Evolutionary conservation across 2,113 vertebrate genomes (phyloP), one percentile per base, ranked within the genome.

Genomic region (Platichthys stellatus): DNA sequence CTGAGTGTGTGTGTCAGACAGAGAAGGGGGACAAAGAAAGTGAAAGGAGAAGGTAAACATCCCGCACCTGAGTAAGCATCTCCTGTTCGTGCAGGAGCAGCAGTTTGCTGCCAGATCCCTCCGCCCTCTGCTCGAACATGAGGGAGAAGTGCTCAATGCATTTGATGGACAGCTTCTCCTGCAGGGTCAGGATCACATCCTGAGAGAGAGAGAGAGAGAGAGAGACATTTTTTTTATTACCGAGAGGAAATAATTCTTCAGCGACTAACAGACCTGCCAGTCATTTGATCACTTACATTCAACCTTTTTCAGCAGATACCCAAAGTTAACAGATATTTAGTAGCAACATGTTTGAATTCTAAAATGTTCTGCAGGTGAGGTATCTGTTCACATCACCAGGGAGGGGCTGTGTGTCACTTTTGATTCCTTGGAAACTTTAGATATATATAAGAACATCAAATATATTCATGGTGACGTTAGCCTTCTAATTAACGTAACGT

Each of bases 151-250:
- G 97, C 87, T 99, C 97, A 11, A 98, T 97, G 95, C 97, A 96
- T 84, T 96, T 98, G 94, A 99, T 97, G 72, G 97, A 98, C 86
- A 98, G 96, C 84, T 98, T 98, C 94, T 99, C 98, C 93, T 98
- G 97, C 86, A 98, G 96, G 61, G 97, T 98, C 94, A 97, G 91
- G 88, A 98, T 97, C 93, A 98, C 97, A 81, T 98, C 97, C 98
- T 69, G 38, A 17, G 31, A 45, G 21, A 15, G 8, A 64, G 15
- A 4, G 0, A 23, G 13, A 68, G 17, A 10, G 20, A 10, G 20
- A 59, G 28, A 43, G 61, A 63, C 4, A 23, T 23, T 23, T 23
- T 23, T 23, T 23, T 28, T 43, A 10, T 23, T 23, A 23, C 23
- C 23, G 21, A 14, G 8, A 64, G 15, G 0, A 23, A 17, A 49